These are phyloP conservation scores for Sciurus niger DNA, from an alignment of 2,113 vertebrate species.

Conservation along the genomic window DNA sequence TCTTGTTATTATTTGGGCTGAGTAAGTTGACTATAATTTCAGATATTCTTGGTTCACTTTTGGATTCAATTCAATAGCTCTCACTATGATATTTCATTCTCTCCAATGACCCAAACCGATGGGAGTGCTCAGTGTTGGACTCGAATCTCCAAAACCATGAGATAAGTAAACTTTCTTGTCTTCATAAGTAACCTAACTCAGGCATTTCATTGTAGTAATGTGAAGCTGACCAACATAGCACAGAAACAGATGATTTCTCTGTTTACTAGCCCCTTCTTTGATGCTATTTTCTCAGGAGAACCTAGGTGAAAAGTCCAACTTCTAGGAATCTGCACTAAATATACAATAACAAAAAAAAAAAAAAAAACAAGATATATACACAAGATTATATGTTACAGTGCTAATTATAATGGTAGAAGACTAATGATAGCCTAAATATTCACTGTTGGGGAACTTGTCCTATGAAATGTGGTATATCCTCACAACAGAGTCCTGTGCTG, in stretches of 20 bases:
- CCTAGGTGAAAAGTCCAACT: background rate
- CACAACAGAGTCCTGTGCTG: too few species aligned
- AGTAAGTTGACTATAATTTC: background rate
- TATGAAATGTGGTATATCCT: background rate
- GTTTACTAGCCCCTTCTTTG: background rate
- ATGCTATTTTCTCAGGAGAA: background rate
- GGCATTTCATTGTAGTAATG: background rate
- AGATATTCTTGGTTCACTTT: slow-evolving; percentile 26
- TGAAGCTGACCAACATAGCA: background rate
- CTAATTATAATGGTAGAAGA: background rate
- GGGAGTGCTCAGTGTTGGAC: background rate
- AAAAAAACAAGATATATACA: background rate
- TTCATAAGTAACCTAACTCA: background rate
- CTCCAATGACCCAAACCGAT: background rate
- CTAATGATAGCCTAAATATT: background rate
- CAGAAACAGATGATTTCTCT: background rate
- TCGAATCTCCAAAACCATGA: background rate
- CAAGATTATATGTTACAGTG: background rate
- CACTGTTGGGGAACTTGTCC: background rate
- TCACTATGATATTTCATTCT: background rate
- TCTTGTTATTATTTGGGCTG: background rate
- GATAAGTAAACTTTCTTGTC: background rate
- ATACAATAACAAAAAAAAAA: background rate
- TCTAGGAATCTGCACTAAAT: background rate
- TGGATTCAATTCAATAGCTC: background rate